Percentiles rank a stretch among this genome's conserved stretches.
Conservation (phyloP, 23 tunicate species). For the Halocynthia roretzi region DNA sequence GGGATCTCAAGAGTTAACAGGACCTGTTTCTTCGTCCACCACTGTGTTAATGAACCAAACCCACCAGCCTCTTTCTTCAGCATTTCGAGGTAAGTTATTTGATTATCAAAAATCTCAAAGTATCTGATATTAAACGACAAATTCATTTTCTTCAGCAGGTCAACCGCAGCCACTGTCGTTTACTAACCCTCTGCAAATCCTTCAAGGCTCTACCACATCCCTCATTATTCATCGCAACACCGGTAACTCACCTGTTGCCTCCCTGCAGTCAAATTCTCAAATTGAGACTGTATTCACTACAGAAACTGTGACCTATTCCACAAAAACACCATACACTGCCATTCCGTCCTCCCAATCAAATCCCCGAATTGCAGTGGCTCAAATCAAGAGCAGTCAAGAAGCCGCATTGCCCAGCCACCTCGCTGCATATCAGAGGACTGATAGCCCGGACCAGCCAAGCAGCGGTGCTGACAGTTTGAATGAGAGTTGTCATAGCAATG, state of each 20-base stretch:
- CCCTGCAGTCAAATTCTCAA: slow-evolving; percentile 30
- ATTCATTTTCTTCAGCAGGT: slow-evolving; percentile 4
- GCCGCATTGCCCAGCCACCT: not conserved
- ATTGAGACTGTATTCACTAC: slow-evolving; percentile 63
- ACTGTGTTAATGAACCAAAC: not conserved
- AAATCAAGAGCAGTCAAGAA: slow-evolving; percentile 1
- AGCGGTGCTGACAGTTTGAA: slow-evolving; percentile 4
- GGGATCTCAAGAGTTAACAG: not conserved
- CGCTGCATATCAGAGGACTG: not conserved
- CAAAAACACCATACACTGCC: not conserved
- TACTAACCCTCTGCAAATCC: slow-evolving; percentile 57
- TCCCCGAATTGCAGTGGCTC: not conserved
- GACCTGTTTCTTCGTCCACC: not conserved
- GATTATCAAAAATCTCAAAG: not conserved
- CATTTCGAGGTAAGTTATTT: not conserved
- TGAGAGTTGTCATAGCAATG: slow-evolving; percentile 28
- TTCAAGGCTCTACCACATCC: slow-evolving; percentile 5
- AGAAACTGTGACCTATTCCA: slow-evolving; percentile 57
- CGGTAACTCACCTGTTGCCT: not conserved
- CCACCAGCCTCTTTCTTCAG: not conserved
- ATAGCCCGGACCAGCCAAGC: not conserved
- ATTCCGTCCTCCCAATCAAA: slow-evolving; percentile 1
- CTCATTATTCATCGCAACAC: not conserved
- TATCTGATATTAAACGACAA: not conserved
- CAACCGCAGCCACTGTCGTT: slow-evolving; percentile 43